Percentiles rank a stretch among this genome's conserved stretches.
These are phyloP conservation scores for Gallinago paraguaiae DNA, from an alignment of 2,113 vertebrate species.

Conservation along the genomic window DNA sequence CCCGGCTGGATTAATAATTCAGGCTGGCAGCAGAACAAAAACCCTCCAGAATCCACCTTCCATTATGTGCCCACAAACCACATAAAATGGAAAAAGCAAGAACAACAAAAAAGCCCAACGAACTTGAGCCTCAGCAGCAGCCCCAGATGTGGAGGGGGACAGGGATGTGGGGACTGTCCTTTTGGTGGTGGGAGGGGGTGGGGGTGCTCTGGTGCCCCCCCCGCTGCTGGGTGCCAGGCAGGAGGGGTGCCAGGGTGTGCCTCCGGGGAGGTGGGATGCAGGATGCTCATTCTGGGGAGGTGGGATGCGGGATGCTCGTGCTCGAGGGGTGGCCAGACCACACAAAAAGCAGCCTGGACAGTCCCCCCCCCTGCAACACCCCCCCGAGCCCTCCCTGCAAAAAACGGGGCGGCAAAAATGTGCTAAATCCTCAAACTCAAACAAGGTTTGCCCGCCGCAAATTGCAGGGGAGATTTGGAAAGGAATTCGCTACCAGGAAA, in stretches of 20 bases:
- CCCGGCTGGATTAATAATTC: slow-evolving; percentile 32
- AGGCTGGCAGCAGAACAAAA: slow-evolving; percentile 50
- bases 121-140: not conserved
- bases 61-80: slow-evolving; percentile 58
- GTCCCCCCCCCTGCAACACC: no score
- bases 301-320: no score
- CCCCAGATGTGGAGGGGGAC: not conserved
- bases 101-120: not conserved
- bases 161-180: not conserved
- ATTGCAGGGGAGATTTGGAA: slow-evolving; percentile 56
- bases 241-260: not conserved
- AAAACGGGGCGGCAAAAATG: slow-evolving; percentile 23
- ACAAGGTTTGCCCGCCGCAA: slow-evolving; percentile 47
- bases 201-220: no score
- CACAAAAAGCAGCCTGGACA: not conserved
- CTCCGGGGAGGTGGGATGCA: not conserved
- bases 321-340: slow-evolving; percentile 30
- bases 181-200: fast-evolving
- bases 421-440: slow-evolving; percentile 49
- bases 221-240: not conserved
- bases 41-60: slow-evolving; percentile 50
- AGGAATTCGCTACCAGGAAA: slow-evolving; percentile 58
- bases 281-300: not conserved
- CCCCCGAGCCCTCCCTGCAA: not conserved
- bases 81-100: slow-evolving; percentile 37